These are phyloP conservation scores for Cephalopachus bancanus DNA, from an alignment of 2,797 vertebrate genomes.

Conservation along the genomic window DNA sequence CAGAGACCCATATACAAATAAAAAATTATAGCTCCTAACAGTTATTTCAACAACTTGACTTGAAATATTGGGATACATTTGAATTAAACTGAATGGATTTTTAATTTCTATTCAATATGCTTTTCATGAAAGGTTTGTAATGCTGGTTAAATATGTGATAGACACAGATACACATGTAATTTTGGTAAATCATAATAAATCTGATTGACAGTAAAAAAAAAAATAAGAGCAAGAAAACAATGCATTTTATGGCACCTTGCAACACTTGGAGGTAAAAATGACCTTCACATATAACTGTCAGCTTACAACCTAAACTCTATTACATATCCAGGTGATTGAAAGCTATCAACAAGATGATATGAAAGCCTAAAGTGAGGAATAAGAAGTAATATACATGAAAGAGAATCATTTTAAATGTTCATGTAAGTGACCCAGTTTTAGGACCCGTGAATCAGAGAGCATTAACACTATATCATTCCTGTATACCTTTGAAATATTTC, in stretches of 20 bases:
- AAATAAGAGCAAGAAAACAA: not conserved
- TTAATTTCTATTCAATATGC: too few relatives aligned
- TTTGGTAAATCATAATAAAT: too few relatives aligned
- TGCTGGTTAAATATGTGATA: too few relatives aligned
- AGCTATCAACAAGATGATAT: not conserved
- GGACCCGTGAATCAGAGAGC: not conserved
- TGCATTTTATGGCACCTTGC: not conserved
- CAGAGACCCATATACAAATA: too few relatives aligned
- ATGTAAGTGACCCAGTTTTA: not conserved
- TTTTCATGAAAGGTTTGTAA: too few relatives aligned
- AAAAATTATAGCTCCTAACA: too few relatives aligned
- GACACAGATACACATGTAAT: too few relatives aligned
- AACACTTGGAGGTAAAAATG: not conserved
- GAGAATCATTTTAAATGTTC: not conserved
- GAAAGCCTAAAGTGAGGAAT: not conserved
- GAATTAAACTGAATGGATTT: too few relatives aligned
- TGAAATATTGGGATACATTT: too few relatives aligned
- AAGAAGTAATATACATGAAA: not conserved
- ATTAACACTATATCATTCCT: not conserved
- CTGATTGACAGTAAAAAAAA: not conserved
- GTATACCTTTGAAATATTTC: constrained; percentile 20
- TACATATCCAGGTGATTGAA: not conserved
- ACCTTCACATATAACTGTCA: not conserved
- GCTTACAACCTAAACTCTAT: not conserved
- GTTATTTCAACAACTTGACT: too few relatives aligned